These are phyloP conservation scores for Drosophila serrata DNA, from an alignment of 1,140 invertebrate species.

Conservation along the genomic window DNA sequence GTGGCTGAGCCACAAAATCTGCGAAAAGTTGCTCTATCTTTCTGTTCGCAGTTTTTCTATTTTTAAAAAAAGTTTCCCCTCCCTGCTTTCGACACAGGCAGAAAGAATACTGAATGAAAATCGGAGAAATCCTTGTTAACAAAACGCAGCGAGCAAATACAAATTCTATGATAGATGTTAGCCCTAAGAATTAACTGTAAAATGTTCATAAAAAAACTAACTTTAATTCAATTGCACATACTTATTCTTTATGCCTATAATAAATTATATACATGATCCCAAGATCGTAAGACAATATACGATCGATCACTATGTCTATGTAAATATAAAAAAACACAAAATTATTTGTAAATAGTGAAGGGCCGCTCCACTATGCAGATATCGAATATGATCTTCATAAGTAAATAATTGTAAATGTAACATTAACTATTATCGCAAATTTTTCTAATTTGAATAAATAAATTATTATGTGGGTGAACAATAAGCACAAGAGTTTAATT, in stretches of 20 bases:
- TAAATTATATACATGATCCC: slow-evolving; percentile 34
- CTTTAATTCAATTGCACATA: slow-evolving; percentile 59
- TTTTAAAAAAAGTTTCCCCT: slow-evolving; percentile 19
- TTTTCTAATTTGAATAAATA: slow-evolving; percentile 84
- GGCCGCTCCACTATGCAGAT: slow-evolving; percentile 63
- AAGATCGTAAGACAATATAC: slow-evolving; percentile 36
- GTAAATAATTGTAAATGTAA: slow-evolving; percentile 78
- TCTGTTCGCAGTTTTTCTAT: slow-evolving; percentile 42
- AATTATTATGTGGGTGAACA: slow-evolving; percentile 83
- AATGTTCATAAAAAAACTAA: slow-evolving; percentile 75
- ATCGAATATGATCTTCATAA: slow-evolving; percentile 75
- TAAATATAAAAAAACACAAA: slow-evolving; percentile 41
- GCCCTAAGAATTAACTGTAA: slow-evolving; percentile 65
- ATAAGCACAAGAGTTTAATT: slow-evolving; percentile 45
- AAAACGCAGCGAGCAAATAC: slow-evolving; percentile 69
- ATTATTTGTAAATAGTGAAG: slow-evolving; percentile 60
- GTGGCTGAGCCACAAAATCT: slow-evolving; percentile 68
- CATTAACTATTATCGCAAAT: slow-evolving; percentile 68
- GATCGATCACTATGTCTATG: slow-evolving; percentile 45
- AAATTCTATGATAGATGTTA: slow-evolving; percentile 68
- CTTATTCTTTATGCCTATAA: slow-evolving; percentile 49
- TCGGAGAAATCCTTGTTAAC: slow-evolving; percentile 66
- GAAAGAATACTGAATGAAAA: background rate
- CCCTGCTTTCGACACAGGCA: slow-evolving; percentile 17
- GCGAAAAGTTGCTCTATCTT: slow-evolving; percentile 4